Evolutionary conservation across 1,140 invertebrate species (phyloP), one percentile per base, ranked within the genome.

Genomic region (Battus philenor): DNA sequence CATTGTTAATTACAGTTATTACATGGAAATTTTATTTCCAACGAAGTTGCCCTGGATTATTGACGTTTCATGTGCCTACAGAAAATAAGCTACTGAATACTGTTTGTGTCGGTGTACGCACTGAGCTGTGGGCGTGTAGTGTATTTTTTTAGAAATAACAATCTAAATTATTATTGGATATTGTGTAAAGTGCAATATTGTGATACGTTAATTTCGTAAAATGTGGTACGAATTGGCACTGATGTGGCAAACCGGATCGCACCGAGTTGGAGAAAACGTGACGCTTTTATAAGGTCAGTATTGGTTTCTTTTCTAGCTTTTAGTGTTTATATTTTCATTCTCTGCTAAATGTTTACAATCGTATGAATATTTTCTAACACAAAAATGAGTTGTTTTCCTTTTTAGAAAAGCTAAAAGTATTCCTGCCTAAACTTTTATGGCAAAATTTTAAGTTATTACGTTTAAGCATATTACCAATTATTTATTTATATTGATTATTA

Each of bases 181-280:
- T 48, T 51, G 60, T 78, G 68, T 29, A 70, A 64, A 72, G 69
- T 76, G 63, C 32, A 53, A 48, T 58, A 60, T 66, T 65, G 62
- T 76, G 66, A 54, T 67, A 64, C 52, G 53, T 61, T 53, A 59
- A 57, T 45, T 59, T 51, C 46, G 60, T 51, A 64, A n/a, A n/a
- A 77, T 75, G 70, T 78, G 72, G 59, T 60, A 69, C 48, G 62
- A 66, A 67, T 68, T 70, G 54, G 62, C 59, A 72, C 60, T 74
- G 72, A 77, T 80, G 75, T 79, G 79, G 75, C 76, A 81, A 81
- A 83, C 79, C 76, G 75, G 77, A 83, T 80, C 71, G 65, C 61
- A 68, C 52, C 63, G 58, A 74, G 61, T 49, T 62, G 67, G 68
- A 78, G 75, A 81, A 81, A 81, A 81, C 71, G 73, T 83, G 73